Evolutionary conservation across 1,140 invertebrate genomes (phyloP).

Genomic region (Onthophagus taurus): DNA sequence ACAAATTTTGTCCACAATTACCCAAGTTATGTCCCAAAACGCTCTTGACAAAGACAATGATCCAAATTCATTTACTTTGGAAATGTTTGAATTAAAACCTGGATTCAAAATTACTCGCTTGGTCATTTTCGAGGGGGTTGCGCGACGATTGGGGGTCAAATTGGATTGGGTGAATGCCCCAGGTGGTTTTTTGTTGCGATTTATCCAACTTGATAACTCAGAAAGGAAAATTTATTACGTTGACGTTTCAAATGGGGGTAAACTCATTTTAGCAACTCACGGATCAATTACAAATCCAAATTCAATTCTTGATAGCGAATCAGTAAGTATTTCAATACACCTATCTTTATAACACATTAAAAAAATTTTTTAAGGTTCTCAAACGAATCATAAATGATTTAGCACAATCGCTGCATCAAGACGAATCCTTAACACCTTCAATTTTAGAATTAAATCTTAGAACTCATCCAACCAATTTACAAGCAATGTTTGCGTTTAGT

Average conservation of each 20-base stretch:
- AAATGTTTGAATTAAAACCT: conserved; percentile 44
- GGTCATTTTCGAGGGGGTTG: conserved; percentile 56
- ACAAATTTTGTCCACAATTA: conserved; percentile 40
- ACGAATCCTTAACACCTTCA: conserved; percentile 41
- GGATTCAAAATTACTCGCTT: conserved; percentile 55
- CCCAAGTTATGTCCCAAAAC: conserved; percentile 41
- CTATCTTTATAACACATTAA: conserved; percentile 10
- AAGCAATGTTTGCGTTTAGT: too few relatives aligned
- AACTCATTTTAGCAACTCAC: too few relatives aligned
- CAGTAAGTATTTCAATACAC: not conserved
- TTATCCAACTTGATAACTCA: conserved; percentile 41
- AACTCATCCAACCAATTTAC: too few relatives aligned
- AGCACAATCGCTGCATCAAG: conserved; percentile 40
- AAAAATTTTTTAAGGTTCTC: conserved; percentile 26
- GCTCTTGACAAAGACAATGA: conserved; percentile 44
- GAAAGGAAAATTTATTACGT: conserved; percentile 42
- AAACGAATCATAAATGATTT: conserved; percentile 46
- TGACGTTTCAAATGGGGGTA: conserved; percentile 49
- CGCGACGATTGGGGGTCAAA: conserved; percentile 52
- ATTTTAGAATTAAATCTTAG: conserved; percentile 49
- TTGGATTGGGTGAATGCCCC: conserved; percentile 60
- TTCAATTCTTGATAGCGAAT: not conserved
- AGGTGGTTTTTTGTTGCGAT: conserved; percentile 53
- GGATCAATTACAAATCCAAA: too few relatives aligned
- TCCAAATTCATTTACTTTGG: conserved; percentile 51